Percentiles rank a stretch among this genome's conserved stretches.
phyloP scores from a whole-genome alignment of 2,113 vertebrate species.

The Phylloscopus trochiloides region DNA sequence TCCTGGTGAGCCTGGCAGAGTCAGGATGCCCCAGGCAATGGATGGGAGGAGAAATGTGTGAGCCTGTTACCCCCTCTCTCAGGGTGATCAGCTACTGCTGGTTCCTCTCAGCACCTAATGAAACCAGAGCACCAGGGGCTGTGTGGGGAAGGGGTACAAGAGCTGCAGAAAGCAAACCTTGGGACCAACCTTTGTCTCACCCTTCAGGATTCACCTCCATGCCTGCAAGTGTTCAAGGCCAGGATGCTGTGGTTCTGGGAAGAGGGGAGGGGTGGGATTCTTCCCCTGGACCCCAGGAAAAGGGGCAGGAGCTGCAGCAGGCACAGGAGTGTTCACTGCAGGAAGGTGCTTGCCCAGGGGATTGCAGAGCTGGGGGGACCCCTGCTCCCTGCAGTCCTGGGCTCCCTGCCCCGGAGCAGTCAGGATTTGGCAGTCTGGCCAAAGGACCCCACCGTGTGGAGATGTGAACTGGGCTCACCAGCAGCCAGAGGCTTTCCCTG shows the following conservation, averaged over 20 bases:
- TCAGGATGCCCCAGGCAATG: background rate
- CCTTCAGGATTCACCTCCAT: background rate
- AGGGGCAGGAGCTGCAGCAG: background rate
- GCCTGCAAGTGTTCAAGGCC: too few species aligned
- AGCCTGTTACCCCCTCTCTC: too few species aligned
- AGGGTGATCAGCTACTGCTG: background rate
- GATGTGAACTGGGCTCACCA: accelerated
- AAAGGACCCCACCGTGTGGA: accelerated
- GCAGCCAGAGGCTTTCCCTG: background rate
- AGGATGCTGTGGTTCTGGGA: accelerated
- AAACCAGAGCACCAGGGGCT: background rate
- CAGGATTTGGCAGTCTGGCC: background rate
- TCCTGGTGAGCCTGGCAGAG: accelerated
- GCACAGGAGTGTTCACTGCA: accelerated
- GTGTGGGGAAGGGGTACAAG: accelerated
- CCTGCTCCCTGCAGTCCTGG: too few species aligned
- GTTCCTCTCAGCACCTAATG: background rate
- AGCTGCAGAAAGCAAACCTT: too few species aligned
- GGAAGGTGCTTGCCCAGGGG: accelerated
- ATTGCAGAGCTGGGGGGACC: accelerated
- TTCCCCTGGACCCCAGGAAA: background rate
- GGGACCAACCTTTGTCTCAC: accelerated
- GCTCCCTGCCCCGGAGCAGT: background rate
- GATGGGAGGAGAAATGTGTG: accelerated
- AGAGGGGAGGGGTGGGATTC: accelerated